Conservation (phyloP, 1,140 invertebrate genomes). For the Drosophila willistoni region DNA sequence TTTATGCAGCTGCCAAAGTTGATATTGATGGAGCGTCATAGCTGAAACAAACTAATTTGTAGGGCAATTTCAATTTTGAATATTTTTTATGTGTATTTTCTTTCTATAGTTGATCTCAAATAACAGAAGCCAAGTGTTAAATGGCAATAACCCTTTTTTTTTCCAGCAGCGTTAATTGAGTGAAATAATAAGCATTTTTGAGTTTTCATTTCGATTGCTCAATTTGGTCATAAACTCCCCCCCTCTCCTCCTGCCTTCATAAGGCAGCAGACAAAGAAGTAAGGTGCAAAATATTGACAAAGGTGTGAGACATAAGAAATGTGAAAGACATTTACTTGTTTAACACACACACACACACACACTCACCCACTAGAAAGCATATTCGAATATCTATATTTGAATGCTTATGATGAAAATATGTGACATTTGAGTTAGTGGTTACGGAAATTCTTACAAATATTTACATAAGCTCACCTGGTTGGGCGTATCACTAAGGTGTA, state of each 20-base stretch:
- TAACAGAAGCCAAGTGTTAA: conserved; percentile 48
- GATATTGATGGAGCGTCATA: conserved; percentile 36
- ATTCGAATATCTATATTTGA: too few relatives aligned
- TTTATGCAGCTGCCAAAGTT: conserved; percentile 64
- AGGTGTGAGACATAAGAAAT: conserved; percentile 34
- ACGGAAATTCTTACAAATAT: conserved; percentile 12
- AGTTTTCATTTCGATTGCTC: neutral
- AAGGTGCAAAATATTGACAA: conserved; percentile 54
- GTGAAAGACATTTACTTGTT: conserved; percentile 29
- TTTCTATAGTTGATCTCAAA: conserved; percentile 3
- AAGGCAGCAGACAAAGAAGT: neutral
- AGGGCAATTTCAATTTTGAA: conserved; percentile 25
- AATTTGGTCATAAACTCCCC: neutral
- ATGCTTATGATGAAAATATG: too few relatives aligned
- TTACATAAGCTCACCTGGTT: conserved; percentile 64
- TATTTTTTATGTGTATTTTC: conserved; percentile 19
- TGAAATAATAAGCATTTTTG: conserved; percentile 19
- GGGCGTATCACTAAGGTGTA: conserved; percentile 72
- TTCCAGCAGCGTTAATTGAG: conserved; percentile 31
- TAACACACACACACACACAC: neutral
- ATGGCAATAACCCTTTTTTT: conserved; percentile 28
- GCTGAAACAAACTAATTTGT: conserved; percentile 8
- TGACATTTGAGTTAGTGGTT: too few relatives aligned
- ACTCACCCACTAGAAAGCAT: neutral
- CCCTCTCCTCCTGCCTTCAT: neutral